These are phyloP conservation scores for Fragum fragum DNA, from an alignment of 2,888 invertebrate species.

Conservation along the genomic window DNA sequence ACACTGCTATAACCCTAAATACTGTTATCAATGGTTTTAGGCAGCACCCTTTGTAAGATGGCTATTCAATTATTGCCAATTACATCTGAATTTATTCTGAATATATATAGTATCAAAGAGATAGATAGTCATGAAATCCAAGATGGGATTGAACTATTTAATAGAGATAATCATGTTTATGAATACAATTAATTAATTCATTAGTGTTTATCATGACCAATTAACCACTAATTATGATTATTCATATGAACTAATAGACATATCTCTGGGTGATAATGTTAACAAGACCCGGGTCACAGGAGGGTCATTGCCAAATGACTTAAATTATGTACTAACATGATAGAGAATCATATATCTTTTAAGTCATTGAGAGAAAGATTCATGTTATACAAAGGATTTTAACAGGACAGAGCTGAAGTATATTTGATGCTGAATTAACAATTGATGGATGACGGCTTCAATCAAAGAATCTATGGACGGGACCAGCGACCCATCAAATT, in stretches of 20 bases:
- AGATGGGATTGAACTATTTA: slow-evolving; percentile 20
- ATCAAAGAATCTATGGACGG: no score
- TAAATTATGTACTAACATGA: no score
- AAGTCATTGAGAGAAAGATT: no score
- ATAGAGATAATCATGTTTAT: slow-evolving; percentile 29
- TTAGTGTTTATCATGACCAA: slow-evolving; percentile 24
- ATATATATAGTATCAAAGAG: slow-evolving; percentile 14
- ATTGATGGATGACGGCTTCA: no score
- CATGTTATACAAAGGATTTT: no score
- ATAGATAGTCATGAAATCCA: background rate
- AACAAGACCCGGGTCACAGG: background rate
- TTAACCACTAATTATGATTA: slow-evolving; percentile 39
- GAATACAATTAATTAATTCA: slow-evolving; percentile 32
- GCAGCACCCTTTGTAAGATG: background rate
- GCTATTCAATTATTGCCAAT: background rate
- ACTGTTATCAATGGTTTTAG: no score
- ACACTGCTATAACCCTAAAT: no score
- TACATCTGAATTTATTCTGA: slow-evolving; percentile 15
- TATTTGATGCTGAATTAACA: no score
- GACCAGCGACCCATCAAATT: no score
- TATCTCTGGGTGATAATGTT: slow-evolving; percentile 10
- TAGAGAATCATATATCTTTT: no score
- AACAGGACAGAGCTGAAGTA: no score
- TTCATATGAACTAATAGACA: slow-evolving; percentile 26
- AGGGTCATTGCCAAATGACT: background rate